These are phyloP conservation scores for Rallus limicola DNA, from an alignment of 2,113 vertebrate genomes.

Conservation along the genomic window DNA sequence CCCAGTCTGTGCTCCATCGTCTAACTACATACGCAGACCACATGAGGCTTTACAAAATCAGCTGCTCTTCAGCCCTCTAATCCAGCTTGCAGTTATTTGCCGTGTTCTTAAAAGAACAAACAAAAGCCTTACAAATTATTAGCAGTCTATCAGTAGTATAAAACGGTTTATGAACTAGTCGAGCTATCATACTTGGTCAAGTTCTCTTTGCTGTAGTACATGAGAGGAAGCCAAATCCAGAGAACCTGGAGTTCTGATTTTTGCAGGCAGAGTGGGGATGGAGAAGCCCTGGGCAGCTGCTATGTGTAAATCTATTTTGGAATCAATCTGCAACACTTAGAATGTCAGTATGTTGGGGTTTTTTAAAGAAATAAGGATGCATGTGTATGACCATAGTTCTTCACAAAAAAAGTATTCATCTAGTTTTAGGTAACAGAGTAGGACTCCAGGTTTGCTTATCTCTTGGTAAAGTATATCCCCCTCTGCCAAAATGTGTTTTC, in stretches of 20 bases:
- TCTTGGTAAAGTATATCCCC: background rate
- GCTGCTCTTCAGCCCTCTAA: background rate
- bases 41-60: background rate
- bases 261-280: background rate
- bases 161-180: background rate
- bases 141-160: background rate
- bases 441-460: background rate
- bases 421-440: background rate
- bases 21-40: background rate
- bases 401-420: background rate
- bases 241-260: background rate
- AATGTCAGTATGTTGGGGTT: background rate
- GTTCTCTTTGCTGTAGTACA: background rate
- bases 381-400: background rate
- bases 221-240: background rate
- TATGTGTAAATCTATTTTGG: background rate
- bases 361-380: background rate
- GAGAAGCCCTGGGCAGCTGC: background rate
- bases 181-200: background rate
- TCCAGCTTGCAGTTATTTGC: too few species aligned
- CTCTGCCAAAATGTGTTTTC: background rate
- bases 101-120: background rate
- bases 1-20: background rate
- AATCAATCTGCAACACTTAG: background rate
- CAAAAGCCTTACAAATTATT: background rate